Base-by-base conservation (phyloP, 2,888 invertebrate genomes). In the Ischnura elegans region DNA sequence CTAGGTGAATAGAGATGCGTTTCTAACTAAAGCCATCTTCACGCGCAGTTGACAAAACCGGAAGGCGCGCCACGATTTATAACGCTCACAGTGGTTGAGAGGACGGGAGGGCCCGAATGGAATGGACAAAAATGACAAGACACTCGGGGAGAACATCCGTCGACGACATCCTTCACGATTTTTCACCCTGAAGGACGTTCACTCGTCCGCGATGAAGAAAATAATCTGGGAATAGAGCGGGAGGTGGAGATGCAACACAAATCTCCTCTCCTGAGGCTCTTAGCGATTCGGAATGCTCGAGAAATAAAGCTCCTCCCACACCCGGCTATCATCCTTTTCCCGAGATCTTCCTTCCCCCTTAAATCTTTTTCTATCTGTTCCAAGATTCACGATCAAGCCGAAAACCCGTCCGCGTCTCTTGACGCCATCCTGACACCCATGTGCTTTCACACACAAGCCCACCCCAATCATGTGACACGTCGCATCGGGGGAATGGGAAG, bases 141-240 rank as follows among this genome's bases (percentile, higher is more conserved):
- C 29, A n/a, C 42, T 16, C 25, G 25, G 8, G 36, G 8, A 16
- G n/a, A 45, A 42, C 5, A 0, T 21, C 66, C 61, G 25, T 43
- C 25, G n/a, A 43, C 45, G 42, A 61, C 43, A 66, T 90, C 51
- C 61, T 55, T 90, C 43, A 90, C 61, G 90, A 90, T 90, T 90
- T 66, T 61, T 61, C 43, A 8, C 10, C n/a, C 61, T 8, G 87
- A 87, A 51, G 36, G 87, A 87, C 42, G 42, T n/a, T 25, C 51
- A 55, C 61, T 90, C 90, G 29, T 76, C n/a, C 25, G n/a, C 90
- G 43, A 25, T 13, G 76, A 76, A 76, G 76, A 76, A 76, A 76
- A 76, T 29, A 36, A 51, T 51, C 13, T 8, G 36, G 25, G 61
- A 19, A 61, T 0, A 5, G 25, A 21, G 25, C 25, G 25, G 29